Evolutionary conservation across 35 echinoderm and acorn worm species (phyloP).

Genomic region (Amphiura filiformis): DNA sequence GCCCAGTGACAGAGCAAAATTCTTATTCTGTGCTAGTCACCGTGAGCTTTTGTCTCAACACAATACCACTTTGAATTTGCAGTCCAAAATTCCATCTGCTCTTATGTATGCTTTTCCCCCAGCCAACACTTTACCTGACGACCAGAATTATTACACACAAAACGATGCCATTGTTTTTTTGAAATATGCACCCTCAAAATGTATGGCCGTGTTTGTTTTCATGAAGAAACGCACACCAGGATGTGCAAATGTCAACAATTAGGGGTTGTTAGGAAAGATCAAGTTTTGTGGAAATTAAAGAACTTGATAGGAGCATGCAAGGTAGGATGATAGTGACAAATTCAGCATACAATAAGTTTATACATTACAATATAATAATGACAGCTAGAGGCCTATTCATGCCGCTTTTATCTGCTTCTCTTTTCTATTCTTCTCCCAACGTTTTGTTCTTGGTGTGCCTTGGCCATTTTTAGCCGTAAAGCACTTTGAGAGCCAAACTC

Average conservation of each 20-base stretch:
- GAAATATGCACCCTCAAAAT: too few relatives aligned
- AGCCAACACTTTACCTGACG: background rate
- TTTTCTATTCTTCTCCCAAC: background rate
- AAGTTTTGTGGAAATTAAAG: too few relatives aligned
- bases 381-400: constrained; percentile 1
- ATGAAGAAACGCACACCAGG: too few relatives aligned
- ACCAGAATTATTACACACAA: background rate
- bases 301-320: too few relatives aligned
- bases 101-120: background rate
- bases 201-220: too few relatives aligned
- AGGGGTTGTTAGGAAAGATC: too few relatives aligned
- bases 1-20: constrained; percentile 1
- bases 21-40: background rate
- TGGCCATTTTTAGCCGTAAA: background rate
- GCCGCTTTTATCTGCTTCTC: background rate
- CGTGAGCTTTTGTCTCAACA: background rate
- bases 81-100: background rate
- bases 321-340: too few relatives aligned
- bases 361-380: background rate
- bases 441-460: background rate
- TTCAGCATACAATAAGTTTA: background rate
- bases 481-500: background rate
- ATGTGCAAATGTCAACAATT: too few relatives aligned
- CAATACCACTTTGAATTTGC: constrained; percentile 2
- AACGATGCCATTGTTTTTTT: too few relatives aligned